These are phyloP conservation scores for Scarus forsteni DNA, from an alignment of 2,797 vertebrate genomes.

Conservation along the genomic window DNA sequence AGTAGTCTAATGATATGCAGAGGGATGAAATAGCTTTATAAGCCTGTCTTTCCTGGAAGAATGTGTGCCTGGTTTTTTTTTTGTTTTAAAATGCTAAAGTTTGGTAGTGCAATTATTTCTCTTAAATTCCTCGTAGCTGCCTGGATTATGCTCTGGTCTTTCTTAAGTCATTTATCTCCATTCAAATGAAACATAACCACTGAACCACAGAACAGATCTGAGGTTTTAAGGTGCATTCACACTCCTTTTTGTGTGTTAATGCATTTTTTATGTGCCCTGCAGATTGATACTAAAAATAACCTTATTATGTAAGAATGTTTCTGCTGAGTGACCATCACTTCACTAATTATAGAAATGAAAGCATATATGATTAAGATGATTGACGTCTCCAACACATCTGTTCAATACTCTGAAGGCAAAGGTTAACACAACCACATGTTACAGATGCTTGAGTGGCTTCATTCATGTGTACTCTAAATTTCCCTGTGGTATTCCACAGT, in stretches of 20 bases:
- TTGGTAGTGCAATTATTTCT: too few species aligned
- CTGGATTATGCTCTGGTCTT: background rate
- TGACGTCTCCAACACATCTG: slow-evolving; percentile 39
- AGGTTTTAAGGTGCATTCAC: background rate
- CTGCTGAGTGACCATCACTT: slow-evolving; percentile 2
- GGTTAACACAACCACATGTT: slow-evolving; percentile 61
- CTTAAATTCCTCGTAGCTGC: background rate
- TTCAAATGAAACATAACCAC: background rate
- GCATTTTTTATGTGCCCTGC: slow-evolving; percentile 11
- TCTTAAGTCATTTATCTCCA: background rate
- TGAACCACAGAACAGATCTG: slow-evolving; percentile 1
- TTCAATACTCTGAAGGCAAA: slow-evolving; percentile 62
- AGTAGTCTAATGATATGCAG: too few species aligned
- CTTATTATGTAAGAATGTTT: slow-evolving; percentile 16
- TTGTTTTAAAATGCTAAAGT: too few species aligned
- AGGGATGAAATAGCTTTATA: too few species aligned
- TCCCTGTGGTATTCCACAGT: slow-evolving; percentile 49
- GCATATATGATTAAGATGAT: slow-evolving; percentile 48
- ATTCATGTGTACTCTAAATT: slow-evolving; percentile 60
- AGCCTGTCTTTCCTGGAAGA: too few species aligned
- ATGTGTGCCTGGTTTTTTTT: too few species aligned
- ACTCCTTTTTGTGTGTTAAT: background rate
- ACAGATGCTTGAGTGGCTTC: slow-evolving; percentile 66
- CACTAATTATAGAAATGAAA: slow-evolving; percentile 36
- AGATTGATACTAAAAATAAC: slow-evolving; percentile 1